phyloP scores from a whole-genome alignment of 2,888 invertebrate genomes.

The Pemphredon lugubris region DNA sequence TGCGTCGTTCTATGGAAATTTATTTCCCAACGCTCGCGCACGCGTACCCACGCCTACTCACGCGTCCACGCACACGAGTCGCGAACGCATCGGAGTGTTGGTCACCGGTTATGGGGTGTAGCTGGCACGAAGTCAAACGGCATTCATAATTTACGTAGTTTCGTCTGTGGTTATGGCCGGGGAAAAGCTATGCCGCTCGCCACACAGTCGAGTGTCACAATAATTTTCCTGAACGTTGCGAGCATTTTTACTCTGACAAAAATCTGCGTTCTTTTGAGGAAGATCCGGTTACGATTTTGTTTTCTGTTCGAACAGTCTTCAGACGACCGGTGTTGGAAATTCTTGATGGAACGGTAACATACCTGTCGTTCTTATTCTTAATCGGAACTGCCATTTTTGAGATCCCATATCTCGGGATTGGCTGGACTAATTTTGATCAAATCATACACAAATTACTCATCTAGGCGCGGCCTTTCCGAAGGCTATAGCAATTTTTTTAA shows the following conservation, averaged over 20 bases:
- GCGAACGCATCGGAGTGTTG: slow-evolving; percentile 37
- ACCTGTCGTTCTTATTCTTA: too few relatives aligned
- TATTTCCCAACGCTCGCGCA: slow-evolving; percentile 53
- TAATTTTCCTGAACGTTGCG: slow-evolving; percentile 52
- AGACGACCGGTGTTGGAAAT: too few relatives aligned
- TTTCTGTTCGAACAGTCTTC: too few relatives aligned
- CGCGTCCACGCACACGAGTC: background rate
- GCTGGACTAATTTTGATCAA: too few relatives aligned
- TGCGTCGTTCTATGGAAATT: slow-evolving; percentile 70
- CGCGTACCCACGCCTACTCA: background rate
- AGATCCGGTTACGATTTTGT: too few relatives aligned
- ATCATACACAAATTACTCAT: too few relatives aligned
- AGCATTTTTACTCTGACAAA: background rate
- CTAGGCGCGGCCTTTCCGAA: too few relatives aligned
- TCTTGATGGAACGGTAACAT: too few relatives aligned
- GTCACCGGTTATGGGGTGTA: slow-evolving; percentile 68
- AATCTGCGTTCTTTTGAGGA: background rate
- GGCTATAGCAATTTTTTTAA: too few relatives aligned
- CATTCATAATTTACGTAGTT: slow-evolving; percentile 78
- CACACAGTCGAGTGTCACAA: slow-evolving; percentile 56
- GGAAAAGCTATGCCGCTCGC: slow-evolving; percentile 30
- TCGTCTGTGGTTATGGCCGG: slow-evolving; percentile 67
- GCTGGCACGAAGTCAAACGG: slow-evolving; percentile 78
- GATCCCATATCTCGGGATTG: too few relatives aligned
- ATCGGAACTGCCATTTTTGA: too few relatives aligned